phyloP scores from a whole-genome alignment of 2,113 vertebrate genomes.

The Sorex araneus region DNA sequence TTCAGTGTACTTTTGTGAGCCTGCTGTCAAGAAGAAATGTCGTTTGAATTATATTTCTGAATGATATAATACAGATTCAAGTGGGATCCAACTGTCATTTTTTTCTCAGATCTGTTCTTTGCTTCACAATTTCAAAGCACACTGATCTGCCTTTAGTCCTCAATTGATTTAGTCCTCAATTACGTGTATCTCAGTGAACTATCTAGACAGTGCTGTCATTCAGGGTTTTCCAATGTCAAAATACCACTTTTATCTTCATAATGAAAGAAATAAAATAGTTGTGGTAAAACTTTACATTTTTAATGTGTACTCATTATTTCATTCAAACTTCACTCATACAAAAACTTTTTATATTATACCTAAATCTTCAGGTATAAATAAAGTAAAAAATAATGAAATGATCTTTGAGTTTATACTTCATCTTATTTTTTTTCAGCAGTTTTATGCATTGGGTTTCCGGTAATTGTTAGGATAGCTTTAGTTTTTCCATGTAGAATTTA shows the following conservation, averaged over 20 bases:
- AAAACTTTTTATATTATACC: conserved; percentile 55
- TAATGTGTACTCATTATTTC: conserved; percentile 25
- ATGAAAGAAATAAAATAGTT: conserved; percentile 55
- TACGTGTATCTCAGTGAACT: conserved; percentile 36
- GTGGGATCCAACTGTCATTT: conserved; percentile 60
- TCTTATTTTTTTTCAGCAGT: neutral
- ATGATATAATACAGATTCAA: conserved; percentile 69
- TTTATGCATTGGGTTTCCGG: conserved; percentile 24
- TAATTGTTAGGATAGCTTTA: conserved; percentile 36
- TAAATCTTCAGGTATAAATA: neutral
- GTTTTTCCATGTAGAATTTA: neutral
- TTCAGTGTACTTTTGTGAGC: conserved; percentile 70
- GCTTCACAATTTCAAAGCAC: conserved; percentile 68
- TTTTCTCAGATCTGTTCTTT: conserved; percentile 76
- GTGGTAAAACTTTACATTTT: conserved; percentile 35
- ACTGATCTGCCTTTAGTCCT: conserved; percentile 59
- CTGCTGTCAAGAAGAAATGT: conserved; percentile 67
- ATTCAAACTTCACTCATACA: conserved; percentile 42
- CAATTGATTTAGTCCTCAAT: conserved; percentile 43
- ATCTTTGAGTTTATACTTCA: neutral
- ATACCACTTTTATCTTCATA: conserved; percentile 46
- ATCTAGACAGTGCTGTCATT: conserved; percentile 6
- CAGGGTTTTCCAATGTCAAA: conserved; percentile 12
- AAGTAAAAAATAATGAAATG: conserved; percentile 44
- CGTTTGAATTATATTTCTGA: conserved; percentile 76